These are phyloP conservation scores for Lepidiolamprologus cunningtoni DNA, from an alignment of 2,113 vertebrate genomes.

Conservation along the genomic window DNA sequence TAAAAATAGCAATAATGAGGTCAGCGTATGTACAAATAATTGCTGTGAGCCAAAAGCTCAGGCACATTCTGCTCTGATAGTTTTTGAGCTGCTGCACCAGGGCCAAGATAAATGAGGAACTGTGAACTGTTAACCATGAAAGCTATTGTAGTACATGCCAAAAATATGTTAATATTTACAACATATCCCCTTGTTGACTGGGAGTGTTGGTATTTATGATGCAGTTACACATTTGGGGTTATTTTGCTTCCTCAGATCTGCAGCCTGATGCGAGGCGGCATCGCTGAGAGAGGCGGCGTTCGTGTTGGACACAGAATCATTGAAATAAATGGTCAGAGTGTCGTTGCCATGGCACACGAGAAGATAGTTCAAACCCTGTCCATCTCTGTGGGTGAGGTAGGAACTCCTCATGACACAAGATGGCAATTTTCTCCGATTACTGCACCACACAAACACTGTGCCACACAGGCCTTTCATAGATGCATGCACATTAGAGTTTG, in stretches of 20 bases:
- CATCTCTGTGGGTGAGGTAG: conserved; percentile 95
- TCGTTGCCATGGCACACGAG: conserved; percentile 95
- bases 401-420: conserved; percentile 5
- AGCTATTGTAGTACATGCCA: background rate
- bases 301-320: conserved; percentile 96
- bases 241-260: conserved; percentile 79
- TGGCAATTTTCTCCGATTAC: conserved; percentile 12
- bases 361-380: conserved; percentile 98
- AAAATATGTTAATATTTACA: background rate
- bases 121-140: background rate
- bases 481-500: background rate
- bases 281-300: conserved; percentile 93
- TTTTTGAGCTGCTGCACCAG: background rate
- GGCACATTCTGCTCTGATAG: background rate
- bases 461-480: background rate
- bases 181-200: background rate
- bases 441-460: background rate
- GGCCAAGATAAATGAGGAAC: background rate
- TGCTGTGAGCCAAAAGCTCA: background rate
- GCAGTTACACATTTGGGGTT: background rate
- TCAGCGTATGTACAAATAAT: background rate
- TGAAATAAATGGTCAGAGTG: conserved; percentile 97
- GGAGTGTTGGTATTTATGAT: background rate
- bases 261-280: conserved; percentile 96
- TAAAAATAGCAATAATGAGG: background rate